A percentile compares a stretch with the other conserved stretches of the same genome.
These are phyloP conservation scores for Lysiphlebus fabarum DNA, from an alignment of 1,140 invertebrate species.

Conservation along the genomic window DNA sequence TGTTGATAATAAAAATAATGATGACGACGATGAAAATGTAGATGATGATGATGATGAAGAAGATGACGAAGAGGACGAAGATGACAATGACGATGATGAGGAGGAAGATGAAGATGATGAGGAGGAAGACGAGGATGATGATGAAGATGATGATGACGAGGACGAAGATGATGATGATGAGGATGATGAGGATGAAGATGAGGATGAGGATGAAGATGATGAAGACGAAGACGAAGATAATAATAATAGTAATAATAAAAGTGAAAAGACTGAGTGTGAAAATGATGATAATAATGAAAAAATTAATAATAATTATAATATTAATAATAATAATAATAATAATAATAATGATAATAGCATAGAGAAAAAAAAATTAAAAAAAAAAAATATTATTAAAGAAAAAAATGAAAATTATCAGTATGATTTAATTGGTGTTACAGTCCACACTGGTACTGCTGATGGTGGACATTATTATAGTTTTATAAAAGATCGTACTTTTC, in stretches of 20 bases:
- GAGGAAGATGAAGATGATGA: conserved; percentile 95
- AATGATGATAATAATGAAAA: conserved; percentile 41
- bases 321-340: conserved; percentile 49
- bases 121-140: conserved; percentile 50
- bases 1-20: no score
- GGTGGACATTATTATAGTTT: conserved; percentile 97
- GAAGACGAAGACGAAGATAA: no score
- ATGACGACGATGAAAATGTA: conserved; percentile 32
- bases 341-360: conserved; percentile 73
- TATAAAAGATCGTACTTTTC: conserved; percentile 77
- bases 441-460: conserved; percentile 94
- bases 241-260: conserved; percentile 37
- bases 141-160: conserved; percentile 35
- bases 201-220: no score
- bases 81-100: conserved; percentile 91
- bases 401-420: conserved; percentile 69
- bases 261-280: conserved; percentile 37
- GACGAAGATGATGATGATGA: conserved; percentile 42
- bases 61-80: conserved; percentile 72
- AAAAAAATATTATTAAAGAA: conserved; percentile 38
- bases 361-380: conserved; percentile 29
- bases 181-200: conserved; percentile 23
- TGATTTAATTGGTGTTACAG: conserved; percentile 91
- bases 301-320: conserved; percentile 41
- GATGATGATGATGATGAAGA: conserved; percentile 43